A percentile compares a stretch with the other conserved stretches of the same genome.
Evolutionary conservation across 2,113 vertebrate species (phyloP).

Genomic region (Callipepla squamata): DNA sequence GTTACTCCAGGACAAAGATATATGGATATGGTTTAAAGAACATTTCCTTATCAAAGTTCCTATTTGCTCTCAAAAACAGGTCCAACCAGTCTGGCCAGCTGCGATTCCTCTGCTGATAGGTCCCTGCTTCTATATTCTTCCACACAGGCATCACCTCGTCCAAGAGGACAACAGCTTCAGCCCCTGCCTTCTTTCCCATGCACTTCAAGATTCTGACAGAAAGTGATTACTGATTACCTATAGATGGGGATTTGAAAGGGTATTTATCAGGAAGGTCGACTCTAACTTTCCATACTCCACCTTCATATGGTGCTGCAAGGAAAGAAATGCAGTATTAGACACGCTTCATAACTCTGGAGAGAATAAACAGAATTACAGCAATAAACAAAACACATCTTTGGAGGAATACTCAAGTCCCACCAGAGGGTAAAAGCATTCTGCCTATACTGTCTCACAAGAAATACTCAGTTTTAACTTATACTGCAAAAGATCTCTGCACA

Average conservation of each 20-base stretch:
- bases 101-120: background rate
- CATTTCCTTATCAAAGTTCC: background rate
- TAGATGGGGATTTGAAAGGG: constrained; percentile 98
- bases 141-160: fast-evolving
- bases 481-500: background rate
- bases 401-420: background rate
- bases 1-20: background rate
- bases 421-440: background rate
- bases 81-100: background rate
- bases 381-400: background rate
- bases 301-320: constrained; percentile 92
- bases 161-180: background rate
- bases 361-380: background rate
- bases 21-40: background rate
- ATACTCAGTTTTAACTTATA: background rate
- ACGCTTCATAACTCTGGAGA: background rate
- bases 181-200: background rate
- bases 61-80: background rate
- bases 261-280: constrained; percentile 99
- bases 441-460: background rate
- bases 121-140: background rate
- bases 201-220: background rate
- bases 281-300: constrained; percentile 98
- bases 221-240: constrained; percentile 82
- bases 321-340: constrained; percentile 36